Evolutionary conservation across 2,113 vertebrate genomes (phyloP), one percentile per base, ranked within the genome.

Genomic region (Carollia perspicillata): DNA sequence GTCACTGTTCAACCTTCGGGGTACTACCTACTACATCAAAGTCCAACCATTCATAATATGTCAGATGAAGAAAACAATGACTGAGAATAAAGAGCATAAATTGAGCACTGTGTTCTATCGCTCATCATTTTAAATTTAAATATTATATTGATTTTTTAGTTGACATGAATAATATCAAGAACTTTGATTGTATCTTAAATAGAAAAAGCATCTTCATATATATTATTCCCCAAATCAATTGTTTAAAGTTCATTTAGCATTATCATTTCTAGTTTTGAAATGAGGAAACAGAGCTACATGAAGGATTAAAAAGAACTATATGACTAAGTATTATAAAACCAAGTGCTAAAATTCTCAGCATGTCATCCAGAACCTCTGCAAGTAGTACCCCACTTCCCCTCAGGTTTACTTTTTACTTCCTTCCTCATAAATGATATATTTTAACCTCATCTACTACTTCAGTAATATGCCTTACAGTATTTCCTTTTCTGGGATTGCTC

Each of bases 261-360:
- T 75, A 28, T 12, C 91, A n/a, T 85, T 83, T 95, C 66, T 94
- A 6, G 28, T 93, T 94, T 68, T 89, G 58, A 88, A 63, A 94
- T 69, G 53, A 97, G 28, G 10, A 94, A 93, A 88, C 23, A 94
- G 65, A 89, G 26, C 10, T 55, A 78, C 40, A 47, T n/a, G 81
- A 28, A 79, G 26, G 30, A 83, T 81, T 81, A n/a, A 53, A 93
- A 83, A 26, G 89, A 83, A 65, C 35, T 26, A 65, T 63, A 84
- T 53, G 53, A 85, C 35, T 85, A 81, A 89, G 20, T 72, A 66
- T 22, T 93, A 37, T 91, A 44, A 84, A 55, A 79, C 6, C 58
- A 95, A 72, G 69, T 55, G 26, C 26, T 47, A 37, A 81, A 84
- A 90, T 63, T 80, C 81, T 96, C 90, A 88, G 60, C 20, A 58